Evolutionary conservation across 2,797 vertebrate species (phyloP), one percentile per base, ranked within the genome.

Genomic region (Paramormyrops hopkinsi): DNA sequence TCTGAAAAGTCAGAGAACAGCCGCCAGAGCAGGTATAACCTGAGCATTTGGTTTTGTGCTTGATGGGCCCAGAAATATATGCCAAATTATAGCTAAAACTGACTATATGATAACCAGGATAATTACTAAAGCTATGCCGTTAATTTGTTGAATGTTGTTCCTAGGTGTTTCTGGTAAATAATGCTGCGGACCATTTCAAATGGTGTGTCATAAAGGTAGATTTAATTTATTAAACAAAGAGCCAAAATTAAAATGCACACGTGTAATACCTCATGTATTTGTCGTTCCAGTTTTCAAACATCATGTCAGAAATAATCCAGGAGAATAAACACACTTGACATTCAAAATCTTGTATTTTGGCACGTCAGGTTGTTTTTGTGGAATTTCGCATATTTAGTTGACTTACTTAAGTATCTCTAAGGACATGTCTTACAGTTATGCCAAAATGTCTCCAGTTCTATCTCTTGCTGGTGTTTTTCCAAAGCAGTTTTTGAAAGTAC

Each of bases 1-100:
- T 89, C 91, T 79, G 90, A 90, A 91, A 87, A 86, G 37, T 79
- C 37, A 0, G 6, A 44, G 37, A 79, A 41, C 0, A 1, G 33
- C 17, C 12, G 1, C 73, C 73, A 79, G 41, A 44, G 73, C 73
- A 79, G 73, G 33, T 79, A 79, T n/a, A 79, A 79, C 33, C 33
- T 79, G 33, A 79, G 73, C 37, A 41, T 79, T 44, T 2, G 14
- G 50, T 65, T 89, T 48, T 50, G 12, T 44, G 76, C 37, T 85
- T 85, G 11, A 48, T 44, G 54, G 12, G 29, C 12, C 73, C 73
- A n/a, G 37, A 79, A n/a, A n/a, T 79, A 44, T 79, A 7, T 79
- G 73, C 37, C 37, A 79, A 79, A n/a, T n/a, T 79, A 46, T 44
- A 41, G 41, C 41, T 44, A 79, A 79, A 79, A 79, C 41, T n/a